Evolutionary conservation across 2,888 invertebrate genomes (phyloP).

Genomic region (Sceliomorpha sp.): DNA sequence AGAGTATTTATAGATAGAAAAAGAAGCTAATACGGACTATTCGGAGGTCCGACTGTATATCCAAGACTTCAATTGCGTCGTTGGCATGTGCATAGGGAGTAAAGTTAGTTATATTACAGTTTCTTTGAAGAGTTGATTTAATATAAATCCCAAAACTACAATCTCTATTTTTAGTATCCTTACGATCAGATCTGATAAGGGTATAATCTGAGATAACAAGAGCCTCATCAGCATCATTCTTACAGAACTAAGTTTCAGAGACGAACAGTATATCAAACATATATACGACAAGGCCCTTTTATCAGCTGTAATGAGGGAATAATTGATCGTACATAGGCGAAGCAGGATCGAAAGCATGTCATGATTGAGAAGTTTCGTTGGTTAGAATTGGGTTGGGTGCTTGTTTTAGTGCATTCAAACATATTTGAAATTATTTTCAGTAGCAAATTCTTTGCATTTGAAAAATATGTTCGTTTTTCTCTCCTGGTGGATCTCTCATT

Average conservation of each 20-base stretch:
- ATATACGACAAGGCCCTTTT: too few species aligned
- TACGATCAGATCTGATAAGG: not conserved
- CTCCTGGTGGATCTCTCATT: not conserved
- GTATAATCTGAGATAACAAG: not conserved
- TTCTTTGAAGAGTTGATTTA: not conserved
- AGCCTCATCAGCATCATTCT: not conserved
- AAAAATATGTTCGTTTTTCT: not conserved
- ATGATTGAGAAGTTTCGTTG: too few species aligned
- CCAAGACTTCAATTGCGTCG: slow-evolving; percentile 1
- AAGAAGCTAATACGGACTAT: too few species aligned
- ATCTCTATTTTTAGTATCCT: not conserved
- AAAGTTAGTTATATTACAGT: not conserved
- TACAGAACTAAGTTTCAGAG: not conserved
- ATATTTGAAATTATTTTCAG: slow-evolving; percentile 1
- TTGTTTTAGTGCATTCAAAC: too few species aligned
- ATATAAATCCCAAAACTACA: not conserved
- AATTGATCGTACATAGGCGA: not conserved
- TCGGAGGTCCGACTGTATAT: too few species aligned
- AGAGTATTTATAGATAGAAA: too few species aligned
- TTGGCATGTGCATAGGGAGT: not conserved
- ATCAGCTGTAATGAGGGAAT: too few species aligned
- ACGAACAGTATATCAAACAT: not conserved
- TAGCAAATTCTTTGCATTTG: not conserved
- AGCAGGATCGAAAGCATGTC: not conserved
- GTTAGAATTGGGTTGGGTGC: too few species aligned